Base-by-base conservation (phyloP, 2,797 vertebrate genomes). In the Tenualosa thibaudeaui region DNA sequence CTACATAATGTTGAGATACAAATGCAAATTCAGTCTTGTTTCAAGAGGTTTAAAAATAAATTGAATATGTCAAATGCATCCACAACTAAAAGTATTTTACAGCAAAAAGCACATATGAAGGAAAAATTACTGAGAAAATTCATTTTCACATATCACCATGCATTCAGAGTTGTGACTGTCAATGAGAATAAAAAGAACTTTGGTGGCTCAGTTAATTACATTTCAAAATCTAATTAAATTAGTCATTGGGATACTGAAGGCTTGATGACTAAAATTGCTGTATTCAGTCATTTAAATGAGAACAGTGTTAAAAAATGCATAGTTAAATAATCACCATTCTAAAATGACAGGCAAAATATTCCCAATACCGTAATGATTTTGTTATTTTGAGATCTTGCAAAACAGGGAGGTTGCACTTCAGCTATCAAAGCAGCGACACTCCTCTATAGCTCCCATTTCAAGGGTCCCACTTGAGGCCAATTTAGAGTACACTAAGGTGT, bases 151-250 rank as follows among this genome's bases (percentile, higher is more conserved):
- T 78, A 46, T 7, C 71, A 43, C 71, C 40, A 78, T n/a, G 71
- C 40, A 46, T 78, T 78, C 71, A 78, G 68, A 37, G 37, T 40
- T 43, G 19, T 78, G 71, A 78, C 71, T 78, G 71, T 78, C 71
- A 78, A 43, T 43, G 37, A 78, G 37, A 46, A 46, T 40, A 78
- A 26, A 78, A 78, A 78, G 71, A 13, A 71, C 37, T 78, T 78
- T 78, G 71, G 71, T 22, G 71, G 71, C 40, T 78, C 71, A 46
- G 71, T 78, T 78, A 78, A 78, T 78, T 78, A 78, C 71, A 46
- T 78, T 78, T 22, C 40, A 78, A 78, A 40, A 78, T 43, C 71
- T 78, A 78, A 78, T 78, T 78, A 22, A 43, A 78, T 78, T 78
- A 22, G 71, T 78, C 71, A 43, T 46, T 78, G 71, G 71, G 40